Percentiles rank a stretch among this genome's conserved stretches.
Conservation (phyloP, 92 coral and sea anemone genomes). For the Phenganax subtilis region DNA sequence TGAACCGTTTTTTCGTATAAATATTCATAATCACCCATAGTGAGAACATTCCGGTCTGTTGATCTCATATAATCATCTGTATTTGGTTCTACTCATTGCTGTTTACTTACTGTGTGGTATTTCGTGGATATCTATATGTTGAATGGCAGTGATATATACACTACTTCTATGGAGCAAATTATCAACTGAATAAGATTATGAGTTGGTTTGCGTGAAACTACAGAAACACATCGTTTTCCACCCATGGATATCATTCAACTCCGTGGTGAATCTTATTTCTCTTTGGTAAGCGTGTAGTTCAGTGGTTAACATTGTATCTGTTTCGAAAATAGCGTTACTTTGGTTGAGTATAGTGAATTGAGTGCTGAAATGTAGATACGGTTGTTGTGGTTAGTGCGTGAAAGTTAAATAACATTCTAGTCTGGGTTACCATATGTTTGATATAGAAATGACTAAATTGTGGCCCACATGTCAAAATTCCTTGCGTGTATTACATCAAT, state of each 20-base stretch:
- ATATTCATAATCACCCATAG: conserved; percentile 19
- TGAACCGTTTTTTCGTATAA: background rate
- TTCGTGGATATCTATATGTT: background rate
- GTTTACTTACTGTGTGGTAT: background rate
- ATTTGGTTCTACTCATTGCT: conserved; percentile 17
- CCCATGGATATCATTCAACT: conserved; percentile 15
- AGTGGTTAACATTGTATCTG: background rate
- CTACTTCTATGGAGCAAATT: background rate
- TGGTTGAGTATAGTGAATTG: background rate
- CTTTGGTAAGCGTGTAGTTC: conserved; percentile 21
- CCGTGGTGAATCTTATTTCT: conserved; percentile 21
- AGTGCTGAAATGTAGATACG: background rate
- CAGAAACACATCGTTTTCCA: background rate
- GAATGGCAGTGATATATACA: background rate
- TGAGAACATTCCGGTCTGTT: conserved; percentile 24
- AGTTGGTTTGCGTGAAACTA: background rate
- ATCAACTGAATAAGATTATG: background rate
- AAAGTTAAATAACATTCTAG: background rate
- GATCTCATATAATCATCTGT: conserved; percentile 5
- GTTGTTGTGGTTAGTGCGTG: too few relatives aligned
- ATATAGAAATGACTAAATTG: background rate
- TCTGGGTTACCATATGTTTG: background rate
- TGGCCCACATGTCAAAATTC: background rate
- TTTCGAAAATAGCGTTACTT: background rate
- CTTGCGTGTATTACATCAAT: background rate